Base-by-base conservation (phyloP, 2,888 invertebrate species). In the Parelbella ahira region DNA sequence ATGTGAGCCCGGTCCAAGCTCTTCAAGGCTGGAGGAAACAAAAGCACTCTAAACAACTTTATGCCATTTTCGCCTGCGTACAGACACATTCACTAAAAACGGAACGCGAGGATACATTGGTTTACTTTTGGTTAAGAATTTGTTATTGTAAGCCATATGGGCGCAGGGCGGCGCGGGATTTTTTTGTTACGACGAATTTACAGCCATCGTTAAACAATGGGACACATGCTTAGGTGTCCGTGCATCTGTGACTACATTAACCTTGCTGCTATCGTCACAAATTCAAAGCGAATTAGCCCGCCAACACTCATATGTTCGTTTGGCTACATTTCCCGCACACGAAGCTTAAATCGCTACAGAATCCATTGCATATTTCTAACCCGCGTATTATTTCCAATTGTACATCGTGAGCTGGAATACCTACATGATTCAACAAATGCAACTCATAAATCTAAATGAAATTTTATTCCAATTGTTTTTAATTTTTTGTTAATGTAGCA, bases 41-140 rank as follows among this genome's bases (percentile, higher is more conserved):
- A 62, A 63, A 61, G 60, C 60, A 60, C 56, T 61, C 52, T 20
- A 54, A 58, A 58, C 51, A 52, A 50, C 51, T 76, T 69, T 56
- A 73, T 69, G 71, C 70, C 75, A 73, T 76, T 75, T 67, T 68
- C 63, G 60, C 54, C 56, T 57, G 61, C 53, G 47, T 56, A 53
- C 59, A 64, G 56, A 46, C 59, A 45, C 47, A 48, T 53, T 55
- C 51, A 62, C 63, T 67, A 66, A 63, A 76, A 70, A 61, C 66
- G 69, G 70, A 64, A 68, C 69, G 60, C 63, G 60, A 67, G 69
- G 70, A 74, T 78, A 73, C 75, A 72, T 78, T 59, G 57, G 80
- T 82, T 82, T 81, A 81, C 80, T 79, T 82, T 80, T 69, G 80
- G 81, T 81, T 79, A 80, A 80, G 79, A 79, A 79, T 81, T 81